Percentiles rank a stretch among this genome's conserved stretches.
Conservation (phyloP, 1,140 invertebrate genomes). For the Drosophila saltans region DNA sequence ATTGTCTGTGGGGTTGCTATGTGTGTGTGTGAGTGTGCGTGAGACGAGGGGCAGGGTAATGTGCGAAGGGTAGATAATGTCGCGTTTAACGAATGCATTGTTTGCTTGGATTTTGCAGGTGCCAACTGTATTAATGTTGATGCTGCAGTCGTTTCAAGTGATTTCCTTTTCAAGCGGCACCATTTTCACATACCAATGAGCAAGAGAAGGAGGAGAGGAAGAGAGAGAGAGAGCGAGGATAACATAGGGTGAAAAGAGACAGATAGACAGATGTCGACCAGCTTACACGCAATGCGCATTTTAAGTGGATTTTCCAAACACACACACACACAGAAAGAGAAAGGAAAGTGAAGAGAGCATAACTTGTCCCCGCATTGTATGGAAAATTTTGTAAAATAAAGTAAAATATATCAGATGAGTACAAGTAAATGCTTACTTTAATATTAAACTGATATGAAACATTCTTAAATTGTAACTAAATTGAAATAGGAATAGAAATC, state of each 20-base stretch:
- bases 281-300: constrained; percentile 59
- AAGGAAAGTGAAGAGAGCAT: background rate
- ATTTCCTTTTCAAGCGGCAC: constrained; percentile 45
- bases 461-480: too few relatives aligned
- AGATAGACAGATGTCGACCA: constrained; percentile 23
- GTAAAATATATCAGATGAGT: too few relatives aligned
- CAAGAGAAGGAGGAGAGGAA: too few relatives aligned
- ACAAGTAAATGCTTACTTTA: too few relatives aligned
- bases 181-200: too few relatives aligned
- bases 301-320: constrained; percentile 54
- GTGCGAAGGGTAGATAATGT: background rate
- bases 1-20: background rate
- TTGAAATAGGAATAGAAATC: too few relatives aligned
- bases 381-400: too few relatives aligned
- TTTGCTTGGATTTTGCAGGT: constrained; percentile 47
- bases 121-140: constrained; percentile 21
- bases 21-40: constrained; percentile 17
- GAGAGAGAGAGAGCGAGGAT: background rate
- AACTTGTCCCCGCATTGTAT: background rate
- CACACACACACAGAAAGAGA: background rate
- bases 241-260: constrained; percentile 25
- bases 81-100: constrained; percentile 31
- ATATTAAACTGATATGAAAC: too few relatives aligned
- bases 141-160: constrained; percentile 54
- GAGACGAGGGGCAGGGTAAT: background rate